Evolutionary conservation across 2,113 vertebrate genomes (phyloP).

Genomic region (Peucedramus taeniatus): DNA sequence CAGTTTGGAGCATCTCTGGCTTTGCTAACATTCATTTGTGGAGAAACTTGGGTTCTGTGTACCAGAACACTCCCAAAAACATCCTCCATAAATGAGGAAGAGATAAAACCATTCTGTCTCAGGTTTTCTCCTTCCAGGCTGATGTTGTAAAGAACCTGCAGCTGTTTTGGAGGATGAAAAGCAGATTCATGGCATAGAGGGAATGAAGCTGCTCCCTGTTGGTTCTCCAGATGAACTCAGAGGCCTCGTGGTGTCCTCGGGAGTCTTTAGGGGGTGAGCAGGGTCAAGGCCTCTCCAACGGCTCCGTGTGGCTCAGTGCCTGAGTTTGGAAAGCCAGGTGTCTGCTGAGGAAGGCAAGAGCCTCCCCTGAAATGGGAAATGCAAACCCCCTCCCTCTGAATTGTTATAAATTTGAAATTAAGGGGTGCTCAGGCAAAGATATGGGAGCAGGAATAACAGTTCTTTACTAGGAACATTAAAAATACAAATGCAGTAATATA

Average conservation of each 20-base stretch:
- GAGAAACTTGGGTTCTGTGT: neutral
- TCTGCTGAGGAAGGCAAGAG: neutral
- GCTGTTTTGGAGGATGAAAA: neutral
- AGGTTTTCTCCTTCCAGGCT: neutral
- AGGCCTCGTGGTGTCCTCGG: neutral
- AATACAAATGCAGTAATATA: too few relatives aligned
- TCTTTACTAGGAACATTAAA: too few relatives aligned
- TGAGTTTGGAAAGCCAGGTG: neutral
- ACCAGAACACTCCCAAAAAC: neutral
- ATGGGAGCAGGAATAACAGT: too few relatives aligned
- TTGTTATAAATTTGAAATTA: too few relatives aligned
- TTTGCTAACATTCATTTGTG: rapidly evolving
- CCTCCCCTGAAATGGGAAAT: neutral
- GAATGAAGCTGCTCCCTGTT: neutral
- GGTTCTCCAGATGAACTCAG: neutral
- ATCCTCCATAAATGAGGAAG: neutral
- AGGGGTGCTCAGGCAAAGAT: too few relatives aligned
- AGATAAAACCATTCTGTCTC: neutral
- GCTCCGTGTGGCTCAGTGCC: rapidly evolving
- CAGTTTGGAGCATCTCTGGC: neutral
- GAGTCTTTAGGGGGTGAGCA: neutral
- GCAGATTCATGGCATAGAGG: rapidly evolving
- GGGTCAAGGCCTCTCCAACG: neutral
- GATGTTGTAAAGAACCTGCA: rapidly evolving
- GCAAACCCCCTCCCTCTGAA: too few relatives aligned